Evolutionary conservation across 2,797 vertebrate species (phyloP).

Genomic region (Neosalanx taihuensis): DNA sequence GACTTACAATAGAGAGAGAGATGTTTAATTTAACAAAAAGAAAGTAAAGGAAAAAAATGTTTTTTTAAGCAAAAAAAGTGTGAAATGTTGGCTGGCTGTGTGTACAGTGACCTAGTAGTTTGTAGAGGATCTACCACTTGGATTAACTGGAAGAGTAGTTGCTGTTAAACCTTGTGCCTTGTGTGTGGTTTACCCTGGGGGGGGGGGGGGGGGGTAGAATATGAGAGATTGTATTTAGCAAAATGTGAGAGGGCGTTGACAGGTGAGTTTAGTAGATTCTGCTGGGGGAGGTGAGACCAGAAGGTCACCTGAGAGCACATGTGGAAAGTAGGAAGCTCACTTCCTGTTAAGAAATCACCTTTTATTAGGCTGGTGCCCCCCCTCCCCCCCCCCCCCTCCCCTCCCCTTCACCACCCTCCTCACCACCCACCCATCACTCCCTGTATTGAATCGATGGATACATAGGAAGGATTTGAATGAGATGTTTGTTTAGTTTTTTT

Average conservation of each 20-base stretch:
- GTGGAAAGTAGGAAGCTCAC: too few relatives aligned
- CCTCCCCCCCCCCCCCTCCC: too few relatives aligned
- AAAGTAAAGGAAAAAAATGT: background rate
- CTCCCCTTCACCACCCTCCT: constrained; percentile 36
- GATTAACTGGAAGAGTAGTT: constrained; percentile 47
- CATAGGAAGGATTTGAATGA: constrained; percentile 41
- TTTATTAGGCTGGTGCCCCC: too few relatives aligned
- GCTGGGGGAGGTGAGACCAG: background rate
- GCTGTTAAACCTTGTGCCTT: too few relatives aligned
- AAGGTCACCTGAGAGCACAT: background rate
- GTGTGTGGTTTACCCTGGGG: too few relatives aligned
- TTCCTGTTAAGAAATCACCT: too few relatives aligned
- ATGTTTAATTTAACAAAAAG: background rate
- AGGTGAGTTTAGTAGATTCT: background rate
- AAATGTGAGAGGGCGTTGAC: constrained; percentile 10
- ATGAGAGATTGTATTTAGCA: background rate
- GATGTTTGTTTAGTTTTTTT: constrained; percentile 33
- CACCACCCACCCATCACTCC: constrained; percentile 22
- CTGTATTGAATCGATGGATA: constrained; percentile 58
- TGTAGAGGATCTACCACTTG: constrained; percentile 2
- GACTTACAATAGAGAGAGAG: background rate
- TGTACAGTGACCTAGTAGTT: background rate
- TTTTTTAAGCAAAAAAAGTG: too few relatives aligned
- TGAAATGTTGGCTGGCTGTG: background rate
- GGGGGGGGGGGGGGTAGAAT: constrained; percentile 2